These are phyloP conservation scores for Bubo scandiacus DNA, from an alignment of 2,113 vertebrate genomes.

Conservation along the genomic window DNA sequence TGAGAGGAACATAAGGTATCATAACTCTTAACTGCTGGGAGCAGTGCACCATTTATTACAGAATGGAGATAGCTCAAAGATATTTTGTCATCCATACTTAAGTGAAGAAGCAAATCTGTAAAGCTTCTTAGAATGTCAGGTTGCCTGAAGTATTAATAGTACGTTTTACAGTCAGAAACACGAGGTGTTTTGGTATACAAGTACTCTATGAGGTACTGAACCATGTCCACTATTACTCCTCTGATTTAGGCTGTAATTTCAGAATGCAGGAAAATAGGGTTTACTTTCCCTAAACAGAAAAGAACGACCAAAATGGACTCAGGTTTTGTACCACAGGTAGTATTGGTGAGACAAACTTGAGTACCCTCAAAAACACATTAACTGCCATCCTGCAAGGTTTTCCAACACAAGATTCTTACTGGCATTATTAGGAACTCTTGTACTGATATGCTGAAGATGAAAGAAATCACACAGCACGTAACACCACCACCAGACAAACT, in stretches of 20 bases:
- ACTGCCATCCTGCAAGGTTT: not conserved
- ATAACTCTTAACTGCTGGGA: not conserved
- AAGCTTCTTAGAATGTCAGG: conserved; percentile 24
- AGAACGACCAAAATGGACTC: not conserved
- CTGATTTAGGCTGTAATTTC: not conserved
- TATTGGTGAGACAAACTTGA: not conserved
- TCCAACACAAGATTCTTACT: not conserved
- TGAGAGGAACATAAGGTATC: not conserved
- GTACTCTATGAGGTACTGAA: not conserved
- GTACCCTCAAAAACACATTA: not conserved
- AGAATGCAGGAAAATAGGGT: not conserved
- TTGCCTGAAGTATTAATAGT: not conserved
- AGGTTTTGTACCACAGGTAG: not conserved
- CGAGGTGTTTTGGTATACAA: not conserved
- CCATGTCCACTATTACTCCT: not conserved
- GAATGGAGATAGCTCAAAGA: not conserved
- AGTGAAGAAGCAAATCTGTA: not conserved
- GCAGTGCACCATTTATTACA: not conserved
- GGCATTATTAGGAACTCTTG: not conserved
- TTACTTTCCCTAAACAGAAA: not conserved
- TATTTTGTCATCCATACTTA: not conserved
- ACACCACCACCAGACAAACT: not conserved
- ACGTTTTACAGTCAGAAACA: not conserved
- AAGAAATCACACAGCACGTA: not conserved
- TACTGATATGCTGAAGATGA: not conserved